Evolutionary conservation across 2,888 invertebrate genomes (phyloP), one percentile per base, ranked within the genome.

Genomic region (Caenorhabditis wallacei): DNA sequence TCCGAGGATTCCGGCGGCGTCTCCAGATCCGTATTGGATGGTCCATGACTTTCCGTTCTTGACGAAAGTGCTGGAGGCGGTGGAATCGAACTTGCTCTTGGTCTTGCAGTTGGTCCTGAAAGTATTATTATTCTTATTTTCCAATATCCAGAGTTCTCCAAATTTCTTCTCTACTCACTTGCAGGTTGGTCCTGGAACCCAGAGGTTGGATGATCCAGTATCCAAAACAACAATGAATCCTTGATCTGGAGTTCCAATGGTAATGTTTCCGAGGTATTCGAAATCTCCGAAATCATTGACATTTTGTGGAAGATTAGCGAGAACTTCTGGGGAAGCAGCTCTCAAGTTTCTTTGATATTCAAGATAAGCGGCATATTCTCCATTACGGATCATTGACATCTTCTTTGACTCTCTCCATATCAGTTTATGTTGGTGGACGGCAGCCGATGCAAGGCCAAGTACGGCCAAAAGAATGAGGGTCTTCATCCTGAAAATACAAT

Each of bases 11-110:
- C 99, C 99, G 75, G 96, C 95, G 82, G 98, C 94, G 85, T 84
- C 81, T 87, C 98, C 99, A 82, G 96, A 95, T 76, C 98, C 98
- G 93, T 99, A 99, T 88, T 94, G 95, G 92, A 99, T 98, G 71
- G 94, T 95, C 93, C 98, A 97, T 80, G 94, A 93, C 0, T 97
- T 97, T 86, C 97, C 98, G 93, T 98, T 97, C 89, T 94, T 93
- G 89, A 94, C 93, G 93, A 97, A 99, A 0, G 95, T 94, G 22
- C 93, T 93, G 0, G 98, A 98, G 92, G 95, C 95, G 78, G 92
- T 94, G 90, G 95, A 95, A 94, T 98, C 95, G 93, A 98, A 99
- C 93, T 97, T 98, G 93, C 96, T 43, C 79, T 88, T 86, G 37
- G 74, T 70, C 20, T 61, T 56, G 78, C 85, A 87, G 48, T 81